phyloP scores from a whole-genome alignment of 2,888 invertebrate genomes.

The Bellardia pandia region DNA sequence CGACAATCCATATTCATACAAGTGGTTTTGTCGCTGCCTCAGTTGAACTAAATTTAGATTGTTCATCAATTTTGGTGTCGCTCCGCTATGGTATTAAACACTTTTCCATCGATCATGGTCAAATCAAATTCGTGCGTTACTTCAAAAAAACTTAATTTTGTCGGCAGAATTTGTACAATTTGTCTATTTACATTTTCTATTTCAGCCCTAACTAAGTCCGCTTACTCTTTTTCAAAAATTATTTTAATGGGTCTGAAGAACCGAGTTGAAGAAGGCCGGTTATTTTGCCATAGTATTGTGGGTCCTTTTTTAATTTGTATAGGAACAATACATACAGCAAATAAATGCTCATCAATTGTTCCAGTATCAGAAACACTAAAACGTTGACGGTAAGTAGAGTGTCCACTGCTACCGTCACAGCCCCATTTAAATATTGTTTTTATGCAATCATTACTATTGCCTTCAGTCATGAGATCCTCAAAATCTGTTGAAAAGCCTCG shows the following conservation, averaged over 20 bases:
- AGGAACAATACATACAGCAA: too few relatives aligned
- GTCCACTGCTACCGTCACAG: too few relatives aligned
- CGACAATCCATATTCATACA: conserved; percentile 17
- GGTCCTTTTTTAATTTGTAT: too few relatives aligned
- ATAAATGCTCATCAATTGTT: too few relatives aligned
- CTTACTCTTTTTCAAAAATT: too few relatives aligned
- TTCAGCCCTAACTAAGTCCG: too few relatives aligned
- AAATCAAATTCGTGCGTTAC: not conserved
- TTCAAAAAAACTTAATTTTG: not conserved
- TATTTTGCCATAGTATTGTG: not conserved
- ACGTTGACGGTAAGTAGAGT: too few relatives aligned
- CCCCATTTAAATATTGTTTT: too few relatives aligned
- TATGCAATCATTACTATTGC: too few relatives aligned
- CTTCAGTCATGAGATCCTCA: not conserved
- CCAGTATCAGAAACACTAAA: too few relatives aligned
- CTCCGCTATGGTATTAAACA: too few relatives aligned
- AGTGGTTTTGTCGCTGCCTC: conserved; percentile 31
- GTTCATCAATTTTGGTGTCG: not conserved
- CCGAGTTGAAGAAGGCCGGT: not conserved
- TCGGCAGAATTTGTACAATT: conserved; percentile 1
- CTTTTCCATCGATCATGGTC: not conserved
- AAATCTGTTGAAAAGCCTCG: conserved; percentile 20
- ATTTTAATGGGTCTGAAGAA: conserved; percentile 7
- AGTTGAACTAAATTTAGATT: conserved; percentile 36
- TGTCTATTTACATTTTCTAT: not conserved